Base-by-base conservation (phyloP, 2,888 invertebrate genomes). In the Carcina quercana region DNA sequence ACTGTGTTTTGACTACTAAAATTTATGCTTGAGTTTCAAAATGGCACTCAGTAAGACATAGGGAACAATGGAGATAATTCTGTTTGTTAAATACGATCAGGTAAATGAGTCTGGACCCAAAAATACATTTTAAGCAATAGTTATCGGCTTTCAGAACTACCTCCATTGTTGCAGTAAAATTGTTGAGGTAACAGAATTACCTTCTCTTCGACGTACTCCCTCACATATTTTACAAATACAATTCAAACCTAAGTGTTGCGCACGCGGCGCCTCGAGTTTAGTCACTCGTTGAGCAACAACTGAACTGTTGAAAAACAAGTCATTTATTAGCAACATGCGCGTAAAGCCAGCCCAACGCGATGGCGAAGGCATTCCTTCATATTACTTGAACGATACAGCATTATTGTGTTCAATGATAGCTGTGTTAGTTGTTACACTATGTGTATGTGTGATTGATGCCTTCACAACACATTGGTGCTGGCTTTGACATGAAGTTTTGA, bases 221-320 rank as follows among this genome's bases (percentile, higher is more conserved):
- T 74, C 83, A 80, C 57, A 75, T 63, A 79, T 75, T 78, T 78
- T 75, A 82, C 67, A 79, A 69, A 73, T 71, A 82, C 74, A 83
- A 83, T 75, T 80, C 79, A 82, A 83, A 82, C 80, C 80, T 82
- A 82, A 76, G 80, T 73, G 79, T 69, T 64, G 79, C 78, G 80
- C 82, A 80, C 83, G 78, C 80, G 60, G 82, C 80, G 82, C 83
- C 75, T 74, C 75, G 74, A 80, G 73, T 80, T 70, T 69, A 80
- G 72, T 83, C 82, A 83, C 82, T 83, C 80, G 74, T 71, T 73
- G 83, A 72, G 82, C 71, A 80, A 83, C 75, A 80, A 82, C 74
- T 74, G 79, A 75, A 75, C 82, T 83, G 83, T 83, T 70, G 83
- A 83, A 83, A 83, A 82, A 83, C 79, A 83, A 83, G 83, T 83